Base-by-base conservation (phyloP, 2,888 invertebrate species). In the Spodoptera exigua region DNA sequence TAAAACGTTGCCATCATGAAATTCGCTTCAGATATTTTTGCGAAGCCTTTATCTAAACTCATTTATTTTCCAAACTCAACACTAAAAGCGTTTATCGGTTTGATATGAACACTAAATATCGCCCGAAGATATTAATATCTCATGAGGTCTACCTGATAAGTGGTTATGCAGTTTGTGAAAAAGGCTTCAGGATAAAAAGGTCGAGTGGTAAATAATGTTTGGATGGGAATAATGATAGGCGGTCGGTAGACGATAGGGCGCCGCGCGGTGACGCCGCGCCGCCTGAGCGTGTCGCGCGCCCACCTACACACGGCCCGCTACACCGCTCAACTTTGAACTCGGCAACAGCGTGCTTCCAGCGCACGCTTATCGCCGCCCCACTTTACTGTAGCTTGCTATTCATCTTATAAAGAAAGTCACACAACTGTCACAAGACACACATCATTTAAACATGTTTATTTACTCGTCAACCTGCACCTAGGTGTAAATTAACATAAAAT, bases 241-340 rank as follows among this genome's bases (percentile, higher is more conserved):
- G 84, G 86, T 58, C 78, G 88, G 92, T 85, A 93, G 93, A 93
- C 93, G 87, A 81, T 77, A 90, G 92, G 93, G 93, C 93, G 93
- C 93, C 93, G 87, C 72, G 80, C 76, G 62, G 77, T 75, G 89
- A 81, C 91, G 90, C 89, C 90, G 88, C 81, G 86, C 88, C 79
- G 89, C 88, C 91, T 89, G 85, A 62, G 70, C 82, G 84, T 66
- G 78, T 80, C 84, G 85, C 64, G 62, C 55, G 48, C 56, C 21
- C 61, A 36, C 59, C 57, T 71, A 80, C 80, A 74, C 76, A 75
- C 72, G 61, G 66, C 49, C 41, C 43, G 43, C 69, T 48, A 53
- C 70, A 41, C 18, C 52, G 43, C 46, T 59, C 74, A 75, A 72
- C 73, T 69, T 60, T 73, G 61, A 70, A 68, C 70, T 47, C 41